phyloP scores from a whole-genome alignment of 2,797 vertebrate genomes.

The Poeciliopsis paucimaculata region DNA sequence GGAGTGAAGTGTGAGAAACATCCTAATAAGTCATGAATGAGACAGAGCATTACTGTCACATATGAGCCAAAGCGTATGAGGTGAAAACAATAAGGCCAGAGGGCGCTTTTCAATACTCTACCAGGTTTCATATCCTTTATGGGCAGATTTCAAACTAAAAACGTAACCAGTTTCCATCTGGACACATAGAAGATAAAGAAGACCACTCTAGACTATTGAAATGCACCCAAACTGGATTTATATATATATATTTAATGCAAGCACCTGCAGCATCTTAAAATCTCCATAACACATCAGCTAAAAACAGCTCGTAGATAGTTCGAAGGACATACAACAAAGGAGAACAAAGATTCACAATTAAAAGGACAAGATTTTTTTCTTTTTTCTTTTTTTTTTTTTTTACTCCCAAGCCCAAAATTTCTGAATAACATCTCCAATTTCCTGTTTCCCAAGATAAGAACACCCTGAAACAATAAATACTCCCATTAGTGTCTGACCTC shows the following conservation, averaged over 20 bases:
- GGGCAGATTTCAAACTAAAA: constrained; percentile 28
- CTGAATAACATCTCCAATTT: constrained; percentile 42
- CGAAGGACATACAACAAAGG: constrained; percentile 77
- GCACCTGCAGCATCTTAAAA: constrained; percentile 63
- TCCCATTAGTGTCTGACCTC: constrained; percentile 40
- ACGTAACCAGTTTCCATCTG: constrained; percentile 30
- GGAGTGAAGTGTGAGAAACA: constrained; percentile 67
- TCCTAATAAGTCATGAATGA: constrained; percentile 70
- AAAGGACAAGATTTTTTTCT: constrained; percentile 67
- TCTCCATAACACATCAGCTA: constrained; percentile 74
- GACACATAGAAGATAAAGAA: constrained; percentile 41
- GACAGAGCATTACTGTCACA: constrained; percentile 76
- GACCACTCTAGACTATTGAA: constrained; percentile 51
- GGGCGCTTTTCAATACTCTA: constrained; percentile 51
- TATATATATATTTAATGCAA: constrained; percentile 27
- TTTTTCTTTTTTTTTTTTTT: constrained; percentile 23
- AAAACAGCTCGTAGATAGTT: constrained; percentile 74
- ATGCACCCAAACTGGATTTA: constrained; percentile 41
- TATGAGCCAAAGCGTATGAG: constrained; percentile 71
- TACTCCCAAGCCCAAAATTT: constrained; percentile 54
- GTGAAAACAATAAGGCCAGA: constrained; percentile 58
- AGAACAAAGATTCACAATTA: constrained; percentile 83
- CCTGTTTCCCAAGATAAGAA: constrained; percentile 46
- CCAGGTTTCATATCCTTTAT: constrained; percentile 30
- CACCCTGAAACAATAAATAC: constrained; percentile 64